Evolutionary conservation across 2,113 vertebrate species (phyloP).

Genomic region (Fulica atra): DNA sequence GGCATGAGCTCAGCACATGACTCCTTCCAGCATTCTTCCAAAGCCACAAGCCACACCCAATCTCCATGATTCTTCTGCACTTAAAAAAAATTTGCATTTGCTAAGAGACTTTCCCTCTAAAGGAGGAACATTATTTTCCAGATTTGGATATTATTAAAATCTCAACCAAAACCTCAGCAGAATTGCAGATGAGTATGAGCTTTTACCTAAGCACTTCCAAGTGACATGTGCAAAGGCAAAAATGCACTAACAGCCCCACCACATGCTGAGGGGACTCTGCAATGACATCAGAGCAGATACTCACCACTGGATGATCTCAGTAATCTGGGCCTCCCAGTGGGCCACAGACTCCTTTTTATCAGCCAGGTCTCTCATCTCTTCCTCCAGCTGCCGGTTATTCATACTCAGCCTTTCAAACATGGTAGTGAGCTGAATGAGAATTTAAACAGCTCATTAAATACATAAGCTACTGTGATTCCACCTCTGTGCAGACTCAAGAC

Average conservation of each 20-base stretch:
- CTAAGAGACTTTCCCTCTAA: constrained; percentile 23
- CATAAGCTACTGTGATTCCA: background rate
- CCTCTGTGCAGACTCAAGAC: background rate
- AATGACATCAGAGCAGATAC: constrained; percentile 32
- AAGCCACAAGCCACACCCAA: constrained; percentile 22
- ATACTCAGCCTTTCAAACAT: constrained; percentile 86
- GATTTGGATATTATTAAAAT: background rate
- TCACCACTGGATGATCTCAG: constrained; percentile 99
- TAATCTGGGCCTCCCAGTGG: constrained; percentile 99
- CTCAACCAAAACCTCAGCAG: background rate
- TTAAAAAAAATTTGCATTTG: background rate
- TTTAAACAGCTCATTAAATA: background rate
- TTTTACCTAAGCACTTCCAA: background rate
- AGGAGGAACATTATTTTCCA: constrained; percentile 1
- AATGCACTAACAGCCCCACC: background rate
- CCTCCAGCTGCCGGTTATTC: constrained; percentile 90
- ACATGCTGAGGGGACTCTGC: background rate
- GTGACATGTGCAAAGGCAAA: background rate
- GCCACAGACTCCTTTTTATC: constrained; percentile 98
- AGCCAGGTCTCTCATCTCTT: constrained; percentile 91
- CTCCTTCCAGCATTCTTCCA: constrained; percentile 33
- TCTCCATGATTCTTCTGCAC: background rate
- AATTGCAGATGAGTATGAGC: background rate
- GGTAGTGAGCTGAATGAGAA: constrained; percentile 79
- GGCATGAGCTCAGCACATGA: background rate